Percentiles rank a stretch among this genome's conserved stretches.
Evolutionary conservation across 2,113 vertebrate genomes (phyloP).

Genomic region (Nesogale talazaci): DNA sequence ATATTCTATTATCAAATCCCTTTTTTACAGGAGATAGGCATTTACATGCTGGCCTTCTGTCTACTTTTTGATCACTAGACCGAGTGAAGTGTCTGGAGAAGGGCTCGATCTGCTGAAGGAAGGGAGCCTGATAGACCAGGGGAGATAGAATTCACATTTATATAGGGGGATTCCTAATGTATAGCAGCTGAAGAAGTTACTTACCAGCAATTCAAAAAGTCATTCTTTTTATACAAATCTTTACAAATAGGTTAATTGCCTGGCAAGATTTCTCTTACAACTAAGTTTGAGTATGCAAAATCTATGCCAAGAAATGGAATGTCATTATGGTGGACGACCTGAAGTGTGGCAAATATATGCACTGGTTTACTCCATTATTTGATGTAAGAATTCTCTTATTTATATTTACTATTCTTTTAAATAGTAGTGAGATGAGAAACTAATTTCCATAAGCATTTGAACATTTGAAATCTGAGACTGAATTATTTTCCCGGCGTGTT

Average conservation of each 20-base stretch:
- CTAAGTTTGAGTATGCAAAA: slow-evolving; percentile 69
- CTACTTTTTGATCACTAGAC: too few relatives aligned
- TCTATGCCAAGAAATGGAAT: slow-evolving; percentile 65
- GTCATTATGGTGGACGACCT: slow-evolving; percentile 65
- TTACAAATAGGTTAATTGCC: slow-evolving; percentile 61
- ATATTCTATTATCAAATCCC: too few relatives aligned
- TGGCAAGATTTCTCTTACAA: slow-evolving; percentile 72
- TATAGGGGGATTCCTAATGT: slow-evolving; percentile 16
- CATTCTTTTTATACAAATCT: slow-evolving; percentile 64
- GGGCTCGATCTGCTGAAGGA: background rate
- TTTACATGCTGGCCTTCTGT: too few relatives aligned
- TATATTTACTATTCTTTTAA: slow-evolving; percentile 54
- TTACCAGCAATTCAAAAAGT: slow-evolving; percentile 61
- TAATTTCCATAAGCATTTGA: background rate
- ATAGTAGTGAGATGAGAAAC: background rate
- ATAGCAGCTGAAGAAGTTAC: slow-evolving; percentile 8
- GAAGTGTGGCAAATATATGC: slow-evolving; percentile 32
- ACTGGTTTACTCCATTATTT: background rate
- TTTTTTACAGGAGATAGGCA: too few relatives aligned
- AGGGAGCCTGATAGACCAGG: slow-evolving; percentile 48
- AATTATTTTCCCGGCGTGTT: background rate
- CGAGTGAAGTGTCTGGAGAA: too few relatives aligned
- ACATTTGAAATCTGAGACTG: background rate
- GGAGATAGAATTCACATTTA: background rate
- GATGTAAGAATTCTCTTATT: background rate